These are phyloP conservation scores for Babyrousa celebensis DNA, from an alignment of 2,797 vertebrate genomes.

Conservation along the genomic window DNA sequence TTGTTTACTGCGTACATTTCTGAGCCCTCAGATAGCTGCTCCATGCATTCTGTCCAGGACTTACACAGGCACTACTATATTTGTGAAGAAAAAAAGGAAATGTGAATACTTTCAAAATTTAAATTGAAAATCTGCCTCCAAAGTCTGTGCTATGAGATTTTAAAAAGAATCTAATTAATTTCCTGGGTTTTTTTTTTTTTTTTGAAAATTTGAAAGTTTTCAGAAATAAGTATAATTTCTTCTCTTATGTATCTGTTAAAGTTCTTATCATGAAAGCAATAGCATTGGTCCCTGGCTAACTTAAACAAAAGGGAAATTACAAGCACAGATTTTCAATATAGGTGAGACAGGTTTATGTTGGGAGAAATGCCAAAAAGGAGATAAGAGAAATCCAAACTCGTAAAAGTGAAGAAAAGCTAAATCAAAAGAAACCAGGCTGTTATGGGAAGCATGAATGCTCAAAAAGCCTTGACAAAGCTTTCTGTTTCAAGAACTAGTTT, in stretches of 20 bases:
- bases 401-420: slow-evolving; percentile 1
- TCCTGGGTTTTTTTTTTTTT: not conserved
- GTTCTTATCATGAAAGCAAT: not conserved
- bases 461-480: slow-evolving; percentile 5
- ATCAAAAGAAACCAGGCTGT: not conserved
- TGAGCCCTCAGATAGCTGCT: slow-evolving; percentile 11
- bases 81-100: slow-evolving; percentile 66
- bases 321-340: slow-evolving; percentile 65
- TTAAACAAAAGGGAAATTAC: slow-evolving; percentile 57
- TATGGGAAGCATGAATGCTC: slow-evolving; percentile 1
- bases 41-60: not conserved
- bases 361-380: slow-evolving; percentile 16
- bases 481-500: slow-evolving; percentile 60
- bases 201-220: slow-evolving; percentile 50
- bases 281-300: slow-evolving; percentile 21
- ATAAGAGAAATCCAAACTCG: slow-evolving; percentile 45
- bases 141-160: slow-evolving; percentile 43
- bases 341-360: not conserved
- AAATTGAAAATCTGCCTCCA: slow-evolving; percentile 30
- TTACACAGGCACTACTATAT: not conserved
- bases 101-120: slow-evolving; percentile 54
- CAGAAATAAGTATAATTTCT: slow-evolving; percentile 69
- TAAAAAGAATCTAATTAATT: slow-evolving; percentile 61
- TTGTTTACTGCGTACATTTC: slow-evolving; percentile 41
- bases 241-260: slow-evolving; percentile 30